These are phyloP conservation scores for Agelas oroides DNA, from an alignment of 37 sponge, comb jelly and placozoan species.

Conservation along the genomic window DNA sequence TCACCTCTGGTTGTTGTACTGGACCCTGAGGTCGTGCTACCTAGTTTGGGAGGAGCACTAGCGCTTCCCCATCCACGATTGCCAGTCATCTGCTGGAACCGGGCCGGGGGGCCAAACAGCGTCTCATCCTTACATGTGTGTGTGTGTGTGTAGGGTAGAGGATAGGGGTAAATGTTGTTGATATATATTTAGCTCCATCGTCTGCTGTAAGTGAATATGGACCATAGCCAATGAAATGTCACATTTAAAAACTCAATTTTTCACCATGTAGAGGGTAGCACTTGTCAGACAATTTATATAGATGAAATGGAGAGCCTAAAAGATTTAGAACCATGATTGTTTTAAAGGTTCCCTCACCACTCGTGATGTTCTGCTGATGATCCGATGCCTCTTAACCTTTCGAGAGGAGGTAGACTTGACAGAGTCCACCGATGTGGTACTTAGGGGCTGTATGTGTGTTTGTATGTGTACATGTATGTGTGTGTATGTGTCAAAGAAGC, in stretches of 20 bases:
- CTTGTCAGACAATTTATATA: too few species aligned
- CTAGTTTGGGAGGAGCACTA: constrained; percentile 26
- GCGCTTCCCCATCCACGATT: constrained; percentile 62
- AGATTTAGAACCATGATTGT: too few species aligned
- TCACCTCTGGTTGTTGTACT: neutral
- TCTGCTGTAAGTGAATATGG: neutral
- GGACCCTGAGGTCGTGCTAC: neutral
- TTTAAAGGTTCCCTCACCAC: constrained; percentile 8
- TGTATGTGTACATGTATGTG: neutral
- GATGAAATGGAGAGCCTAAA: too few species aligned
- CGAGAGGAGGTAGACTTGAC: constrained; percentile 2
- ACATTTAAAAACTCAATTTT: too few species aligned
- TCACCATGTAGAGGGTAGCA: too few species aligned
- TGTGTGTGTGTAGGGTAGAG: too few species aligned
- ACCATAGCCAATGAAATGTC: too few species aligned
- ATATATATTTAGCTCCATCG: neutral
- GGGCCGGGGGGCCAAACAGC: constrained; percentile 80
- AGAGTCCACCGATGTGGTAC: constrained; percentile 24
- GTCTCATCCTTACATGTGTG: constrained; percentile 68
- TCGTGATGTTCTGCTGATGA: constrained; percentile 26
- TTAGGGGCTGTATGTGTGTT: neutral
- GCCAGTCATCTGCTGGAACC: constrained; percentile 82
- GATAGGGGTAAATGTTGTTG: neutral
- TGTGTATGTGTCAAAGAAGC: too few species aligned
- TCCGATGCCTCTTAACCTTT: constrained; percentile 14